These are phyloP conservation scores for Amblyjoppa proteus DNA, from an alignment of 2,888 invertebrate species.

Conservation along the genomic window DNA sequence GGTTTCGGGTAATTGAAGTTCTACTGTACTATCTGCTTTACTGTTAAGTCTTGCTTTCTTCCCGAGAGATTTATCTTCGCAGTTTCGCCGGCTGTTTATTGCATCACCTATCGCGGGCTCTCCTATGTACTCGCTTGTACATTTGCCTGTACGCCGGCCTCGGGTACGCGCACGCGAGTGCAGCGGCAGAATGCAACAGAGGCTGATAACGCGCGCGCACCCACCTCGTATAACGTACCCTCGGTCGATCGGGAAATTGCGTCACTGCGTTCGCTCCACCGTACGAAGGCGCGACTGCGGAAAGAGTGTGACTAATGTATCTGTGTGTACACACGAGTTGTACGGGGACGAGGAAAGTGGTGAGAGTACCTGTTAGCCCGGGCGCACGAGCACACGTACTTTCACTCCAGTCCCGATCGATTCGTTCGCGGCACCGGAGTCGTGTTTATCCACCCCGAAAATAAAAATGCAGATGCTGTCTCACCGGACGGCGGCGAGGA, in stretches of 20 bases:
- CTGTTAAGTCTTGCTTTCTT: slow-evolving; percentile 39
- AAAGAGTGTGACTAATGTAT: slow-evolving; percentile 15
- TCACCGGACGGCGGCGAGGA: neutral
- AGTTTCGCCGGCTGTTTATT: slow-evolving; percentile 27
- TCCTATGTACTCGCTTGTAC: neutral
- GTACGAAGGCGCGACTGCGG: slow-evolving; percentile 19
- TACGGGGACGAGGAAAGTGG: neutral
- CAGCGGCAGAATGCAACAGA: neutral
- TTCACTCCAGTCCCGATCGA: slow-evolving; percentile 45
- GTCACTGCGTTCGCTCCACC: slow-evolving; percentile 16
- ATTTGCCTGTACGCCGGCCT: neutral
- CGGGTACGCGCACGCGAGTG: neutral
- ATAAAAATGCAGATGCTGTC: neutral
- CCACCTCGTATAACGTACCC: neutral
- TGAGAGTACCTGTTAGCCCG: slow-evolving; percentile 16
- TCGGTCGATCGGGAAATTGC: slow-evolving; percentile 36
- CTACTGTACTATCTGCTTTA: slow-evolving; percentile 6
- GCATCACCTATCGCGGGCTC: slow-evolving; percentile 10
- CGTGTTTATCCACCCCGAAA: neutral
- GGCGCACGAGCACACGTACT: slow-evolving; percentile 27
- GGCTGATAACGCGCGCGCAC: slow-evolving; percentile 21
- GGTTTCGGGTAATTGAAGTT: too few relatives aligned
- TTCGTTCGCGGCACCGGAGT: slow-evolving; percentile 4
- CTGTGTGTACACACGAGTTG: neutral
- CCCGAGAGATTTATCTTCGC: slow-evolving; percentile 21